Evolutionary conservation across 2,888 invertebrate genomes (phyloP).

Genomic region (Nematopogon swammerdamellus): DNA sequence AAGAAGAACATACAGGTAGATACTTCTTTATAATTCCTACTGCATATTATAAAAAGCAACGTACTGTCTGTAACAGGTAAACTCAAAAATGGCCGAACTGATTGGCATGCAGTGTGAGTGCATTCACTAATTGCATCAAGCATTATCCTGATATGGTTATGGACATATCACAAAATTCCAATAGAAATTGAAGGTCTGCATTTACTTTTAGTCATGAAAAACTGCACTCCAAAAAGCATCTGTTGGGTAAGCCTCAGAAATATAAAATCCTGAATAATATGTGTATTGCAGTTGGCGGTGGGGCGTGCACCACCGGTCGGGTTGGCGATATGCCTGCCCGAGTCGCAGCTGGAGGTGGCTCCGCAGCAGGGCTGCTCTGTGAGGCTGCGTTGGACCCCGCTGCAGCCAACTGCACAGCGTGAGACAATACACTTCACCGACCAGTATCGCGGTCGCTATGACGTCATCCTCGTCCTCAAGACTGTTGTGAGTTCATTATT

Average conservation of each 20-base stretch:
- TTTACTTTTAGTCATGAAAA: too few relatives aligned
- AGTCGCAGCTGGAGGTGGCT: slow-evolving; percentile 50
- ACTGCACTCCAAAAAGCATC: too few relatives aligned
- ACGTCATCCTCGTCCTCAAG: slow-evolving; percentile 63
- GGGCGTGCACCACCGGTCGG: slow-evolving; percentile 50
- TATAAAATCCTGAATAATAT: too few relatives aligned
- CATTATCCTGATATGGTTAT: too few relatives aligned
- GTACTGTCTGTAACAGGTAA: too few relatives aligned
- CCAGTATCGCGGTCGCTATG: slow-evolving; percentile 62
- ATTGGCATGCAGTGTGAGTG: not conserved
- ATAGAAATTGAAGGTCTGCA: too few relatives aligned
- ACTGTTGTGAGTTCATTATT: slow-evolving; percentile 41
- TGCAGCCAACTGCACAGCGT: slow-evolving; percentile 53
- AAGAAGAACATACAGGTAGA: slow-evolving; percentile 37
- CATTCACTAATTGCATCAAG: too few relatives aligned
- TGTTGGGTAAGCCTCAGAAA: too few relatives aligned
- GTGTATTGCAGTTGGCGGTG: slow-evolving; percentile 27
- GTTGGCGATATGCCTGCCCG: slow-evolving; percentile 53
- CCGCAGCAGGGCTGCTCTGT: slow-evolving; percentile 52
- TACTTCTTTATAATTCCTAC: not conserved
- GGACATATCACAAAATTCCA: too few relatives aligned
- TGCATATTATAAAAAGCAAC: too few relatives aligned
- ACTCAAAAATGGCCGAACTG: not conserved
- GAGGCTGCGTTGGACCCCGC: slow-evolving; percentile 64
- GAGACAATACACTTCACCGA: slow-evolving; percentile 63